Conservation (phyloP, 2,888 invertebrate genomes). For the Idaea aversata region DNA sequence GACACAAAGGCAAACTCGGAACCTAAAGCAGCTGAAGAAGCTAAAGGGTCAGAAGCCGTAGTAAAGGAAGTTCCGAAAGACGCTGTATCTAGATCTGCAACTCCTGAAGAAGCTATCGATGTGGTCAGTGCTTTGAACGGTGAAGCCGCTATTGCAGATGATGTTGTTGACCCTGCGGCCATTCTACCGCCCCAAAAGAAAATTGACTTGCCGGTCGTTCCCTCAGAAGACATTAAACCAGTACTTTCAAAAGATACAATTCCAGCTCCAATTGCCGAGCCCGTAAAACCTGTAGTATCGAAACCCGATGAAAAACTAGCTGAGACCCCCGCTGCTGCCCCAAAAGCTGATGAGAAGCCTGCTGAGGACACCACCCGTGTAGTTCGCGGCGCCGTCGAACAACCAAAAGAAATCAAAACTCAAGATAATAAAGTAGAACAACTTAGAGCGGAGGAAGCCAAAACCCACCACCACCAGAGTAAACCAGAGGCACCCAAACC, state of each 20-base stretch:
- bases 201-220: slow-evolving; percentile 49
- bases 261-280: slow-evolving; percentile 26
- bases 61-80: slow-evolving; percentile 51
- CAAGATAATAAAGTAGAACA: slow-evolving; percentile 33
- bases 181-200: slow-evolving; percentile 57
- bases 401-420: neutral
- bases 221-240: slow-evolving; percentile 47
- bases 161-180: slow-evolving; percentile 51
- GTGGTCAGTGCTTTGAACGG: slow-evolving; percentile 54
- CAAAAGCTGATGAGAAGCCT: slow-evolving; percentile 16
- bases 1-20: slow-evolving; percentile 36
- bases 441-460: slow-evolving; percentile 9
- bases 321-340: slow-evolving; percentile 21
- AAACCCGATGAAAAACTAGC: slow-evolving; percentile 27
- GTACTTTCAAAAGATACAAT: slow-evolving; percentile 47
- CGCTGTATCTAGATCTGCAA: slow-evolving; percentile 46
- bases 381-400: slow-evolving; percentile 14
- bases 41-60: slow-evolving; percentile 42
- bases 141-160: slow-evolving; percentile 59
- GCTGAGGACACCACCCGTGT: slow-evolving; percentile 20
- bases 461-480: slow-evolving; percentile 15
- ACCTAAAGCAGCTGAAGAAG: slow-evolving; percentile 42
- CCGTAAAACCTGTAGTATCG: slow-evolving; percentile 25
- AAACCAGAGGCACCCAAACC: slow-evolving; percentile 40
- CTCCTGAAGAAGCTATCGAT: slow-evolving; percentile 50